Base-by-base conservation (phyloP, 1,140 invertebrate genomes). In the Dinoponera quadriceps region DNA sequence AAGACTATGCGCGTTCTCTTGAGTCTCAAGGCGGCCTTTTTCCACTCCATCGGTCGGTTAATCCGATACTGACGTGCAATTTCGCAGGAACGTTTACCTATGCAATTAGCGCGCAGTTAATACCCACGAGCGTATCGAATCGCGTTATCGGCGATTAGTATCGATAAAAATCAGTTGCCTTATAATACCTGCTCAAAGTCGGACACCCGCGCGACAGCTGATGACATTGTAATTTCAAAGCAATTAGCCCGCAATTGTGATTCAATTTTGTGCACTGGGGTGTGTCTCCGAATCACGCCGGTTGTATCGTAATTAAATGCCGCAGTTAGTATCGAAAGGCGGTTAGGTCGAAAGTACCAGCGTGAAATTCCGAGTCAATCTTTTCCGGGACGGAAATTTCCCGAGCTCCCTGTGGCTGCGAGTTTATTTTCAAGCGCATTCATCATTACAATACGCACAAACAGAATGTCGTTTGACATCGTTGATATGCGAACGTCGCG, bases 1-100 rank as follows among this genome's bases (percentile, higher is more conserved):
- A 78, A n/a, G 33, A 44, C 51, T n/a, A 69, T 11, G 51, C 14
- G 49, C 80, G 54, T 69, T 75, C 77, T 54, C 49, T 29, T 22
- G 29, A 18, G 63, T 69, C 54, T 83, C 85, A 74, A 85, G 77
- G 48, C 49, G 18, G 54, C 22, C 18, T 73, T 71, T 85, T 72
- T 38, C 60, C 20, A n/a, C 20, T 77, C 49, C 20, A 29, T 57
- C 29, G 14, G 4, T 2, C n/a, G 16, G 49, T 55, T 78, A 78
- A 69, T 78, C 44, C 51, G 51, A 59, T 44, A 57, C 29, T 38
- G 49, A 55, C n/a, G n/a, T 71, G 68, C 51, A 69, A 69, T 44
- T 78, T 11, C 20, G 18, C 49, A 13, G 25, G 0, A 55, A 54
- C 63, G 33, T 57, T 69, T 57, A 80, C 27, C 25, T 44, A 55